Conservation (phyloP, 2,797 vertebrate genomes). For the Bovichtus diacanthus region DNA sequence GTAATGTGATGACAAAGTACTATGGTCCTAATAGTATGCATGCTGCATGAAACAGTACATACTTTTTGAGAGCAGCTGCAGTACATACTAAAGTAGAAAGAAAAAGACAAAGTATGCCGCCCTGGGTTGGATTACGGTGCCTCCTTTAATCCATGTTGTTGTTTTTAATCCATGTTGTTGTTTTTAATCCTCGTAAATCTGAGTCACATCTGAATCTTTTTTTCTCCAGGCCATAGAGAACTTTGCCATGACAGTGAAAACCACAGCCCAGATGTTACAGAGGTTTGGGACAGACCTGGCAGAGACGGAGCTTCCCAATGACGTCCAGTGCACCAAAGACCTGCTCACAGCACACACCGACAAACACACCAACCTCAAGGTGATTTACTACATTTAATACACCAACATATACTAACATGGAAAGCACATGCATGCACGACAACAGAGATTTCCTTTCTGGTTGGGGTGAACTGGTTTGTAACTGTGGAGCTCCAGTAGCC, state of each 20-base stretch:
- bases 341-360: constrained; percentile 88
- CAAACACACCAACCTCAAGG: constrained; percentile 90
- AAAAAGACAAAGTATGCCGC: no score
- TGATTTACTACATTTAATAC: constrained; percentile 45
- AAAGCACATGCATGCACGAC: no score
- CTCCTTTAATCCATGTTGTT: no score
- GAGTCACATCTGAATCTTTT: constrained; percentile 1
- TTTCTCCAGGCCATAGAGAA: constrained; percentile 93
- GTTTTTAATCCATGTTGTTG: no score
- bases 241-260: constrained; percentile 95
- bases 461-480: background rate
- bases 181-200: no score
- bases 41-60: no score
- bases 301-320: constrained; percentile 92
- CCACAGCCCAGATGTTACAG: constrained; percentile 93
- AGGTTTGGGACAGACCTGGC: constrained; percentile 90
- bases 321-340: constrained; percentile 91
- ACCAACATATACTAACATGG: background rate
- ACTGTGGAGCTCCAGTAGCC: background rate
- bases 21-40: no score
- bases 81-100: no score
- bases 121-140: no score
- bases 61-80: no score
- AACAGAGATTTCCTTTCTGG: no score
- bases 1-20: no score